Conservation (phyloP, 2,113 vertebrate species). For the Perccottus glenii region DNA sequence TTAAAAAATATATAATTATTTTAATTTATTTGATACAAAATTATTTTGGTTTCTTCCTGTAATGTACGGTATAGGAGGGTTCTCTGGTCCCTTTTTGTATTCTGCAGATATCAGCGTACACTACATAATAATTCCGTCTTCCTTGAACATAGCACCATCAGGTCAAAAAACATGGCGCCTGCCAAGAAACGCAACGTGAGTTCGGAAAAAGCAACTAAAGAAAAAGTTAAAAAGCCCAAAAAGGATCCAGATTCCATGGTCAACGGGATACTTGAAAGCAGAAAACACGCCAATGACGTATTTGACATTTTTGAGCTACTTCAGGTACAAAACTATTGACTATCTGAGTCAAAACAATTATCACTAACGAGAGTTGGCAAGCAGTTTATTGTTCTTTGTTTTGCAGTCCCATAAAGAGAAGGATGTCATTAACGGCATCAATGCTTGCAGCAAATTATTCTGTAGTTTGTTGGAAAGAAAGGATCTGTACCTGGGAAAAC, state of each 20-base stretch:
- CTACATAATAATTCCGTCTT: too few relatives aligned
- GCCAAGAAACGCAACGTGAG: conserved; percentile 75
- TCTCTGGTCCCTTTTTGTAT: too few relatives aligned
- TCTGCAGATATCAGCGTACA: too few relatives aligned
- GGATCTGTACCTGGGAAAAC: conserved; percentile 82
- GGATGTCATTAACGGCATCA: conserved; percentile 69
- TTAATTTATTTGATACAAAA: too few relatives aligned
- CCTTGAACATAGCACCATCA: conserved; percentile 17
- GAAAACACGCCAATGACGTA: conserved; percentile 83
- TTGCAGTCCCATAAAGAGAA: conserved; percentile 82
- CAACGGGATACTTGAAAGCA: conserved; percentile 76
- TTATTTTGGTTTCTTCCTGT: too few relatives aligned
- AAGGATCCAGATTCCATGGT: conserved; percentile 51
- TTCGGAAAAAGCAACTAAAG: conserved; percentile 14
- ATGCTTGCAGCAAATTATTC: conserved; percentile 83
- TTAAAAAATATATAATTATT: too few relatives aligned
- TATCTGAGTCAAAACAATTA: too few relatives aligned
- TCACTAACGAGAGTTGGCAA: too few relatives aligned
- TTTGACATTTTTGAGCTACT: conserved; percentile 86
- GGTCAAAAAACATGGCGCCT: conserved; percentile 73
- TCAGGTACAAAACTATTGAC: conserved; percentile 50
- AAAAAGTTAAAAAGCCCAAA: conserved; percentile 51
- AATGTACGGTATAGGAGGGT: neutral
- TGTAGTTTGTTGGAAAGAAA: conserved; percentile 81
- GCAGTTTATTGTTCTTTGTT: neutral